Evolutionary conservation across 1,140 invertebrate genomes (phyloP).

Genomic region (Trypoxylus dichotomus): DNA sequence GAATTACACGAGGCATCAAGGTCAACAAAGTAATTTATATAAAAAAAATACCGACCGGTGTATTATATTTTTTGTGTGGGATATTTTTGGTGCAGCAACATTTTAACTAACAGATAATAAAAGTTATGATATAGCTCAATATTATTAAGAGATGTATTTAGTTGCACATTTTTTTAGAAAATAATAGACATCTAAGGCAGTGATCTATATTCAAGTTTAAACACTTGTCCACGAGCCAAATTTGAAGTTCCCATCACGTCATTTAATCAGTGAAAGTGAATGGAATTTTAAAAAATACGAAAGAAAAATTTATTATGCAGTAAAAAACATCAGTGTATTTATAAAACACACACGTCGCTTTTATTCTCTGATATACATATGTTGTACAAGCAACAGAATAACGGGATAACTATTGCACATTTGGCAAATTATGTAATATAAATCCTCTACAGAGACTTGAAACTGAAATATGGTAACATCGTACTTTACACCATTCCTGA

Average conservation of each 20-base stretch:
- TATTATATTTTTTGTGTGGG: not conserved
- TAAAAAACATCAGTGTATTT: not conserved
- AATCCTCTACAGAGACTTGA: too few species aligned
- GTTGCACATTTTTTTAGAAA: not conserved
- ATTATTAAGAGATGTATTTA: not conserved
- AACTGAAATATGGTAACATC: too few species aligned
- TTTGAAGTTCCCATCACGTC: not conserved
- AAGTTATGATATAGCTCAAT: not conserved
- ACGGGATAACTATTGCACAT: too few species aligned
- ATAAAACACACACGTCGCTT: too few species aligned
- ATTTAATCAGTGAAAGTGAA: not conserved
- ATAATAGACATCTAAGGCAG: not conserved
- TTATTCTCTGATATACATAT: too few species aligned
- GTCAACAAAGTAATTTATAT: not conserved
- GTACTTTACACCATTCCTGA: too few species aligned
- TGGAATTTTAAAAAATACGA: not conserved
- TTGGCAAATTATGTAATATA: too few species aligned
- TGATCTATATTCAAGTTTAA: not conserved
- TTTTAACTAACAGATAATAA: not conserved
- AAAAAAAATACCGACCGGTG: not conserved
- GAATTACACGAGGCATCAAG: constrained; percentile 17
- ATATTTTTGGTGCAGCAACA: too few species aligned
- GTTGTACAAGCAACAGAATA: too few species aligned
- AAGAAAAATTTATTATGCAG: not conserved
- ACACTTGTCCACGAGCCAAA: not conserved